Base-by-base conservation (phyloP, 1,140 invertebrate genomes). In the Dermatophagoides farinae region DNA sequence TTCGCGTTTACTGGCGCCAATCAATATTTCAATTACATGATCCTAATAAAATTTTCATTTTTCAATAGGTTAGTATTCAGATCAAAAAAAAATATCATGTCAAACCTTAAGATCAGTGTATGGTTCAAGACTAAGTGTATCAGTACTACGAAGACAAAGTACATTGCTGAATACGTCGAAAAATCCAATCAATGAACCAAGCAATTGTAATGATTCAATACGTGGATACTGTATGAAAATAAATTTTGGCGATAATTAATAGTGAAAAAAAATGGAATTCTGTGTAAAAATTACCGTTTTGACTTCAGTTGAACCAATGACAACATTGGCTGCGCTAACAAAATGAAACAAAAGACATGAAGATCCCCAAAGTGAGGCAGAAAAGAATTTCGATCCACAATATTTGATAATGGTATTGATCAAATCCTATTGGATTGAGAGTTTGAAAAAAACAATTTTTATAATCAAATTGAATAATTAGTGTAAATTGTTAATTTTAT, bases 151-250 rank as follows among this genome's bases (percentile, higher is more conserved):
- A 51, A 97, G 74, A 64, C 89, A 83, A 1, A 84, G 82, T 12
- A 88, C 77, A 62, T 83, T 81, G 66, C 80, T 76, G 60, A 84
- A 76, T 46, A 82, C 79, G 62, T 83, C 77, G 0, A 88, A 84
- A 61, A 91, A 79, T 64, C 85, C 84, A 22, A 95, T 73, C 46
- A 96, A 72, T 0, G 84, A 83, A 1, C 88, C 89, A 9, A 97
- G 74, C 51, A 96, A 82, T 0, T 88, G 86, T n/a, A 90, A 80
- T 0, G 91, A 89, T 70, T 96, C 90, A 16, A 82, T 82, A 62
- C 88, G 77, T 1, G 90, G 89, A 61, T 84, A 82, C 79, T 86
- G 64, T 22, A 65, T 62, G 25, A 70, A 68, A 67, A 44, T 62
- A 50, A 58, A 43, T 23, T 9, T 54, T 0, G 18, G 38, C 18